phyloP scores from a whole-genome alignment of 2,113 vertebrate genomes.

The Oreochromis tanganicae region DNA sequence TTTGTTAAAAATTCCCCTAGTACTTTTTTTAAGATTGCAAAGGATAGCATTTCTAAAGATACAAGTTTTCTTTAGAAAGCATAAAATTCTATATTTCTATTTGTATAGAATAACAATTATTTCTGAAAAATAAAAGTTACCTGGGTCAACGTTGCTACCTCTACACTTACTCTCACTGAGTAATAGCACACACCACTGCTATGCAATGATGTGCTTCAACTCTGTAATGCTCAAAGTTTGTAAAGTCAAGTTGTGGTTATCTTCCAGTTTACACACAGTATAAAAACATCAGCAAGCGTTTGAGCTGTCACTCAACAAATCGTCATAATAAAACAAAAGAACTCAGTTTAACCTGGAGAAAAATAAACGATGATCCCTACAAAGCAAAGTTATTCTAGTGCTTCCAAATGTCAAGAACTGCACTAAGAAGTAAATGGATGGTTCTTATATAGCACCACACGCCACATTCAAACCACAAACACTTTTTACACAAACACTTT shows the following conservation, averaged over 20 bases:
- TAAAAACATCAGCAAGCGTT: neutral
- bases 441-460: neutral
- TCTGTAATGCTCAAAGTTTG: neutral
- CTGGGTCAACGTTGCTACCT: neutral
- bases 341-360: neutral
- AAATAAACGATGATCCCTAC: neutral
- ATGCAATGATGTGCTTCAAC: neutral
- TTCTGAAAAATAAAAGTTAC: neutral
- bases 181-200: neutral
- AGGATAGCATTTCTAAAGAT: neutral
- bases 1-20: neutral
- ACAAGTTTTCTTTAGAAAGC: neutral
- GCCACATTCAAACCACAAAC: too few species aligned
- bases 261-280: neutral
- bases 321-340: neutral
- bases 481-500: too few species aligned
- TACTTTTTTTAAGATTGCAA: neutral
- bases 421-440: neutral
- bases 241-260: neutral
- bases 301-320: neutral
- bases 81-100: neutral
- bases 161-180: neutral
- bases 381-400: neutral
- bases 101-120: neutral
- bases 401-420: neutral